phyloP scores from a whole-genome alignment of 2,797 vertebrate genomes.

The Halcyon chelicuti region DNA sequence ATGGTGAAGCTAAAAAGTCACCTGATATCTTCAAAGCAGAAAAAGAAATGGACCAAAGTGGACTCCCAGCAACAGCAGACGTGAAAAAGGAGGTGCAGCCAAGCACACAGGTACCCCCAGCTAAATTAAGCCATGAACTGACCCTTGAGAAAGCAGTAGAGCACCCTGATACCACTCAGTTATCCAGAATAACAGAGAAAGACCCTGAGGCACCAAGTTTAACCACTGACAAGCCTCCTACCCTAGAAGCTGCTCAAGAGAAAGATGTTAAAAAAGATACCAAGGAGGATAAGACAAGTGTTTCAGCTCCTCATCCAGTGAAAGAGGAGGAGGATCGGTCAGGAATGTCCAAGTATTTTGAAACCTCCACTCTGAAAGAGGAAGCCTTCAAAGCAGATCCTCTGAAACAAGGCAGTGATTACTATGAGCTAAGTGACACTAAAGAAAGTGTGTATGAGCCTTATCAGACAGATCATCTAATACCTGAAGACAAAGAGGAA shows the following conservation, averaged over 20 bases:
- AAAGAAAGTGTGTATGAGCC: conserved; percentile 79
- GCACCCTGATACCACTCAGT: background rate
- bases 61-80: background rate
- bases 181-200: conserved; percentile 38
- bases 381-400: conserved; percentile 78
- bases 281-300: conserved; percentile 1
- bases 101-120: background rate
- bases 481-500: conserved; percentile 67
- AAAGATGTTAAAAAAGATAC: conserved; percentile 55
- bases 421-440: conserved; percentile 94
- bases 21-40: conserved; percentile 32
- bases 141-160: conserved; percentile 25
- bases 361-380: conserved; percentile 92
- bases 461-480: conserved; percentile 51
- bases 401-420: conserved; percentile 85
- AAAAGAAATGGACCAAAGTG: conserved; percentile 26
- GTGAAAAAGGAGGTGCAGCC: conserved; percentile 47
- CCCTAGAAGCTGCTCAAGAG: conserved; percentile 58
- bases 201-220: background rate
- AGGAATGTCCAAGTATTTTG: conserved; percentile 98
- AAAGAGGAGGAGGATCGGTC: conserved; percentile 87
- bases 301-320: conserved; percentile 26
- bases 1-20: conserved; percentile 7
- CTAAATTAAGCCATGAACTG: conserved; percentile 35
- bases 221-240: conserved; percentile 38